Percentiles rank a stretch among this genome's conserved stretches.
These are phyloP conservation scores for Zaprionus kolodkinae DNA, from an alignment of 1,140 invertebrate species.

Conservation along the genomic window DNA sequence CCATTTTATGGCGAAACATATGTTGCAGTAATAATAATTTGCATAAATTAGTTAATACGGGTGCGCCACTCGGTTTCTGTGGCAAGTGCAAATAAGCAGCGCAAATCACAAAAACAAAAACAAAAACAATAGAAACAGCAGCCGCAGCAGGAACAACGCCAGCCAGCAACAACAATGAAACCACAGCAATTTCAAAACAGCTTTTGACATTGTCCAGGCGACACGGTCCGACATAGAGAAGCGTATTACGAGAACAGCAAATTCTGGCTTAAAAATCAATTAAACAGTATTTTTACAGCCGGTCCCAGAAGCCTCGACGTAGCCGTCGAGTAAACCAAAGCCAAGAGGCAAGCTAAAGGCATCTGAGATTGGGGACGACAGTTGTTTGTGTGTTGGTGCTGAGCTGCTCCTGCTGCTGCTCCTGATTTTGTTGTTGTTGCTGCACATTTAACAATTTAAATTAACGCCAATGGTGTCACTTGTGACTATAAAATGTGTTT, in stretches of 20 bases:
- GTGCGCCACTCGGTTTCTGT: conserved; percentile 50
- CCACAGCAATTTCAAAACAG: conserved; percentile 79
- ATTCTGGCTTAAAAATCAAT: conserved; percentile 83
- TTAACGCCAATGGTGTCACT: conserved; percentile 83
- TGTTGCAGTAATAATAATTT: conserved; percentile 82
- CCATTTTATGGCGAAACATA: conserved; percentile 80
- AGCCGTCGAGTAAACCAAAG: conserved; percentile 49
- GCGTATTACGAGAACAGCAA: conserved; percentile 67
- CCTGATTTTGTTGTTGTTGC: conserved; percentile 39
- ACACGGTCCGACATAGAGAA: conserved; percentile 18
- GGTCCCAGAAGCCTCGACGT: conserved; percentile 6
- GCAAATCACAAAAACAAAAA: conserved; percentile 49
- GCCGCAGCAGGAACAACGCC: conserved; percentile 35
- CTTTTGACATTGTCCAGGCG: conserved; percentile 78
- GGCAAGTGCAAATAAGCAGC: conserved; percentile 65
- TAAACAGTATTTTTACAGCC: conserved; percentile 79
- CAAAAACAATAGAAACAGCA: conserved; percentile 2
- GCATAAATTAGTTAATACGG: conserved; percentile 78
- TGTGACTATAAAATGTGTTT: conserved; percentile 82
- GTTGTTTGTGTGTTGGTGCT: conserved; percentile 42
- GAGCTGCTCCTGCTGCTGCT: background rate
- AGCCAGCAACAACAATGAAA: conserved; percentile 36
- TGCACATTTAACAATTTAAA: conserved; percentile 83
- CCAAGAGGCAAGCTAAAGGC: conserved; percentile 55
- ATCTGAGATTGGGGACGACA: conserved; percentile 65